Evolutionary conservation across 2,113 vertebrate genomes (phyloP), one percentile per base, ranked within the genome.

Genomic region (Tringa solitaria): DNA sequence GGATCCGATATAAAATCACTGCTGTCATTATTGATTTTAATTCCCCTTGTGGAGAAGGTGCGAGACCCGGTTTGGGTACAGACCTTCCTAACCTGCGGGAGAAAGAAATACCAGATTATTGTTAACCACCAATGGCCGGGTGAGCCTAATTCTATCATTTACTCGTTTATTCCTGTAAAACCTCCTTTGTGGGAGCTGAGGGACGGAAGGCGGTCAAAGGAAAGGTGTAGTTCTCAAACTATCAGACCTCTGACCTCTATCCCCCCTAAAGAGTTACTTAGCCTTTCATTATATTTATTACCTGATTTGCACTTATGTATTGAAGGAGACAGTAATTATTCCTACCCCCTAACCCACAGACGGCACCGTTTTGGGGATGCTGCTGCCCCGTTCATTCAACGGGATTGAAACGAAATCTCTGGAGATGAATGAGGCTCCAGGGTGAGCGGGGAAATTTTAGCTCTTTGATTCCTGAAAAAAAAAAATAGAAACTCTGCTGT

Each of bases 81-180:
- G 37, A n/a, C 33, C 51, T 35, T 63, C 63, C 1, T 2, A 63
- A 72, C 9, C 15, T 6, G 13, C 45, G 6, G 26, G 13, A 41
- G 6, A n/a, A 48, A 45, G 30, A 75, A 74, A 20, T 24, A 33
- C 1, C 41, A 5, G 19, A 9, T 39, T 13, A 19, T 37, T 22
- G 43, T 12, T 32, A 59, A 24, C 46, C 37, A 32, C 2, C 12
- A 5, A 8, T 8, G 3, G 7, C 19, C 3, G 19, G 2, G 15
- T 20, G 37, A 53, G 13, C 21, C 15, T 10, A 5, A 22, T 46
- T 14, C n/a, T 32, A 8, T 9, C 10, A 7, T 14, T n/a, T 26
- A 5, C 10, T 13, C 26, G 6, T 80, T 37, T 35, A 26, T n/a
- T 87, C 37, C 4, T 72, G 43, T 30, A 32, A 69, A 74, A 28